Evolutionary conservation across 2,888 invertebrate genomes (phyloP).

Genomic region (Megamerina dolium): DNA sequence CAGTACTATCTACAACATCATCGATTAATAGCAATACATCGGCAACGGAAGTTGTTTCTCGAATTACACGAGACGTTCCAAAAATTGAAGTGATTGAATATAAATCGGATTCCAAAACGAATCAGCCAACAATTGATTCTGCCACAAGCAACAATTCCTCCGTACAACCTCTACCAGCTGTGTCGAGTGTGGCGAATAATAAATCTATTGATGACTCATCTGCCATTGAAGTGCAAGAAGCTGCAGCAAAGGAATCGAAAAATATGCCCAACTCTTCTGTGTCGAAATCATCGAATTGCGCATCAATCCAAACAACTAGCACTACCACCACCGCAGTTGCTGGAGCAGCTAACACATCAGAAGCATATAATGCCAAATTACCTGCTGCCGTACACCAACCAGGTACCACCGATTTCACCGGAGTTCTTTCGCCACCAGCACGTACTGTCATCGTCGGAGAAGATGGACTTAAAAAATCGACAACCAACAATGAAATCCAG

Average conservation of each 20-base stretch:
- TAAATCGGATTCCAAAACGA: no score
- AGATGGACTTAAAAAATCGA: constrained; percentile 57
- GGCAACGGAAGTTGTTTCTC: not conserved
- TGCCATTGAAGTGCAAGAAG: not conserved
- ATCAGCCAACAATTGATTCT: no score
- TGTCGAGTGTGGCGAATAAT: not conserved
- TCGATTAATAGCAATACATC: not conserved
- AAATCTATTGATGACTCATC: constrained; percentile 1
- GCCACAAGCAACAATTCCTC: no score
- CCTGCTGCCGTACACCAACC: constrained; percentile 42
- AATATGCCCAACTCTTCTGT: not conserved
- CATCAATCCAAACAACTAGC: not conserved
- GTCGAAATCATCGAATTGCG: not conserved
- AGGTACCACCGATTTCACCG: constrained; percentile 41
- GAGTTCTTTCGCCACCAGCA: constrained; percentile 37
- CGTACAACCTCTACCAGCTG: not conserved
- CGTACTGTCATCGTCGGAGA: constrained; percentile 56
- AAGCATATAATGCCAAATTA: constrained; percentile 30
- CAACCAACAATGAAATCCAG: constrained; percentile 29
- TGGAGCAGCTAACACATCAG: not conserved
- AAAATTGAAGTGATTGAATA: not conserved
- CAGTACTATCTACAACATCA: not conserved
- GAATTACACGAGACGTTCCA: no score
- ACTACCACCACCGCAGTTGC: constrained; percentile 55
- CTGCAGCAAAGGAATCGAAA: not conserved